Percentiles rank a stretch among this genome's conserved stretches.
These are phyloP conservation scores for Grapholita molesta DNA, from an alignment of 1,140 invertebrate genomes.

Conservation along the genomic window DNA sequence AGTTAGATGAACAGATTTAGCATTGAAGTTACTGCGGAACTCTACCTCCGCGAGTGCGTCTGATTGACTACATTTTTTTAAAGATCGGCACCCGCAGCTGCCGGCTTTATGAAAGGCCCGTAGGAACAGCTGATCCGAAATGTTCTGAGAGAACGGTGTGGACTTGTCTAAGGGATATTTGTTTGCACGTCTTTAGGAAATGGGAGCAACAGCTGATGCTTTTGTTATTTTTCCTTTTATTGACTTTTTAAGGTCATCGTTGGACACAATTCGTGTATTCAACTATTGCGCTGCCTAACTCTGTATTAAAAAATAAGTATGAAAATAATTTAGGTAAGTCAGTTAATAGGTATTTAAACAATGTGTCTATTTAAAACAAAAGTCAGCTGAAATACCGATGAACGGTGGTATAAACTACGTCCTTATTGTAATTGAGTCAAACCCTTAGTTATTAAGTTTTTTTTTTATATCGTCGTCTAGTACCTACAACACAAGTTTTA, in stretches of 20 bases:
- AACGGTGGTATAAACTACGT: too few relatives aligned
- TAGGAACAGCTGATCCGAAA: conserved; percentile 9
- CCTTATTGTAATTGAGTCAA: too few relatives aligned
- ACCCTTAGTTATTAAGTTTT: too few relatives aligned
- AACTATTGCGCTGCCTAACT: neutral
- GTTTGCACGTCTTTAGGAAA: conserved; percentile 1
- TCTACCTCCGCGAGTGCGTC: neutral
- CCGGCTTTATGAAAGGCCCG: neutral
- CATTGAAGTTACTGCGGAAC: neutral
- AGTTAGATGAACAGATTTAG: neutral
- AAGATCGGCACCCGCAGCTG: neutral
- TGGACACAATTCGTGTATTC: neutral
- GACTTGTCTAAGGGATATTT: neutral
- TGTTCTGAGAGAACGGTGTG: neutral
- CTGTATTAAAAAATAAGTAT: too few relatives aligned
- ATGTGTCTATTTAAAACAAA: too few relatives aligned
- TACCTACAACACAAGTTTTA: too few relatives aligned
- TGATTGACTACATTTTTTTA: conserved; percentile 2
- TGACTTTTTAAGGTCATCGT: neutral
- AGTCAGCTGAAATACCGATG: too few relatives aligned
- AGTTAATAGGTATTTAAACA: too few relatives aligned
- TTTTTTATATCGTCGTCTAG: too few relatives aligned
- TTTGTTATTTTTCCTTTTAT: neutral
- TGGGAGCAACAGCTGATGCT: conserved; percentile 7
- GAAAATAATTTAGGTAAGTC: too few relatives aligned